Conservation (phyloP, 2,797 vertebrate genomes). For the Hirundo rustica region DNA sequence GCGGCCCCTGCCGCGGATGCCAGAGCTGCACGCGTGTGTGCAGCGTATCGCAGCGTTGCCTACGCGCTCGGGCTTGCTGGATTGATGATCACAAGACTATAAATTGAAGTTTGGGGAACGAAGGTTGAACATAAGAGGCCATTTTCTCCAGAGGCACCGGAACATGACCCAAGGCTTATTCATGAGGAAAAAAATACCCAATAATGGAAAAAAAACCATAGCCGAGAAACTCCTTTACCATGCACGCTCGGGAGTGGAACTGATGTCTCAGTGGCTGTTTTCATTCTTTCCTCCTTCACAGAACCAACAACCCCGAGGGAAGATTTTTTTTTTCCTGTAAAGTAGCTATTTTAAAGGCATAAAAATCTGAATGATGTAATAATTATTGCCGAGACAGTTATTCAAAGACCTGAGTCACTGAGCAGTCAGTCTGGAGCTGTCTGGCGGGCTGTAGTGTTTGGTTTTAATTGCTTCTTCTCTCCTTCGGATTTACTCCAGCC, state of each 20-base stretch:
- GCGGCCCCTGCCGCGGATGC: background rate
- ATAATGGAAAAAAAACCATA: background rate
- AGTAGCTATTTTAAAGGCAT: conserved; percentile 11
- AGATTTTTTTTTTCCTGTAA: background rate
- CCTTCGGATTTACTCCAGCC: background rate
- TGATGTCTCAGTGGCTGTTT: background rate
- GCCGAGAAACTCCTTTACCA: background rate
- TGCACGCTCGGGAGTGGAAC: conserved; percentile 9
- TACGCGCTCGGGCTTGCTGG: accelerated
- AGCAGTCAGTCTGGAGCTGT: background rate
- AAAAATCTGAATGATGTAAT: background rate
- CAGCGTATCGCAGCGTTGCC: accelerated
- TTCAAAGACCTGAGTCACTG: conserved; percentile 33
- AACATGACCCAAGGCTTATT: background rate
- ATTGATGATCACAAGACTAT: accelerated
- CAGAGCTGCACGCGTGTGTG: accelerated
- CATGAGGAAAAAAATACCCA: background rate
- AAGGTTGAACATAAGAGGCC: background rate
- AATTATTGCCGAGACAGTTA: conserved; percentile 2
- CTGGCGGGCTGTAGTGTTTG: background rate
- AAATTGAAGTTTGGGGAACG: background rate
- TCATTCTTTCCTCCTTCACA: background rate
- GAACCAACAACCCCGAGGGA: background rate
- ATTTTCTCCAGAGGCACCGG: background rate
- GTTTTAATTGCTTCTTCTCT: background rate